These are phyloP conservation scores for Campylorhamphus procurvoides DNA, from an alignment of 2,113 vertebrate genomes.

Conservation along the genomic window DNA sequence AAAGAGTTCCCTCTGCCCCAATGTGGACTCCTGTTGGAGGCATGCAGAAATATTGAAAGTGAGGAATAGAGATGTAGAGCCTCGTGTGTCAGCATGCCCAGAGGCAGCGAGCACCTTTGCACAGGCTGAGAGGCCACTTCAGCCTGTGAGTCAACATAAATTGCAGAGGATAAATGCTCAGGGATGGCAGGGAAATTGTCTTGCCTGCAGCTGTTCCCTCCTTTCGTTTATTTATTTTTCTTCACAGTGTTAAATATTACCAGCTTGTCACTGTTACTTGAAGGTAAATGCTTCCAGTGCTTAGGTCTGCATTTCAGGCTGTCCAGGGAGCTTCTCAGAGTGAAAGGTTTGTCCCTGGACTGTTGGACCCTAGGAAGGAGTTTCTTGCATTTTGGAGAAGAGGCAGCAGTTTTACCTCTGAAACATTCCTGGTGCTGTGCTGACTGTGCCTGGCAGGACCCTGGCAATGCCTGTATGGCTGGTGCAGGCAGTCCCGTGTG, in stretches of 20 bases:
- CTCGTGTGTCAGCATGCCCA: not conserved
- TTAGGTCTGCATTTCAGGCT: conserved; percentile 1
- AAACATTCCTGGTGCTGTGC: not conserved
- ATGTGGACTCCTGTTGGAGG: not conserved
- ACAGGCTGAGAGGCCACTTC: not conserved
- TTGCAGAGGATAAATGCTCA: conserved; percentile 28
- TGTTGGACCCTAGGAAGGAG: not conserved
- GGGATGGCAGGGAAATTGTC: conserved; percentile 31
- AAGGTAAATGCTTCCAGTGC: not conserved
- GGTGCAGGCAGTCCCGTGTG: fast-evolving
- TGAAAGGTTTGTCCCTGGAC: not conserved
- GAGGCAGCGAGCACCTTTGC: conserved; percentile 39
- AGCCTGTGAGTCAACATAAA: conserved; percentile 7
- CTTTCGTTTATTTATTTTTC: conserved; percentile 41
- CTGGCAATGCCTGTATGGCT: fast-evolving
- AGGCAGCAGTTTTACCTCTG: not conserved
- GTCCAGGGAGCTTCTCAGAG: not conserved
- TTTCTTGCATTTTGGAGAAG: not conserved
- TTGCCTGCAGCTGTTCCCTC: conserved; percentile 30
- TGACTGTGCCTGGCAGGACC: not conserved
- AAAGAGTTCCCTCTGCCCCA: not conserved
- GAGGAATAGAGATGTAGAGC: conserved; percentile 16
- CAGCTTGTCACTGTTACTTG: not conserved
- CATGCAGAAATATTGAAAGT: not conserved
- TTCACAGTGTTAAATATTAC: conserved; percentile 31